phyloP scores from a whole-genome alignment of 2,888 invertebrate species.

The Drosophila cracens region DNA sequence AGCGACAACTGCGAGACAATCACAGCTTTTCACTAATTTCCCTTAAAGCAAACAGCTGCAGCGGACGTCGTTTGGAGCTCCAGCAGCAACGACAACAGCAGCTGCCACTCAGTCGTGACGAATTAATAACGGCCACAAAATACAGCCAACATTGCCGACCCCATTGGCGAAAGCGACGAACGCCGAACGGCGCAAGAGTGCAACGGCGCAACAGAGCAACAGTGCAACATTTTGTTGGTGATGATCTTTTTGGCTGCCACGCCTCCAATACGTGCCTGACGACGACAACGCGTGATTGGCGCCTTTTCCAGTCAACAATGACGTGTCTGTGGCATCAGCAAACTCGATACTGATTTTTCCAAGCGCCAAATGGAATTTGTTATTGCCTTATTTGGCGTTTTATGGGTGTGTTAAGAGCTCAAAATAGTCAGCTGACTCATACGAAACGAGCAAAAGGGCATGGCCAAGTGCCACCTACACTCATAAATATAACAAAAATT shows the following conservation, averaged over 20 bases:
- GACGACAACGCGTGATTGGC: conserved; percentile 28
- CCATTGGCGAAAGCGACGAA: conserved; percentile 63
- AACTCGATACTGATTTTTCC: conserved; percentile 24
- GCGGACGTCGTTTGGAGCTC: conserved; percentile 30
- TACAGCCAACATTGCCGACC: conserved; percentile 45
- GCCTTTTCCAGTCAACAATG: conserved; percentile 29
- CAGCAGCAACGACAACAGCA: conserved; percentile 19
- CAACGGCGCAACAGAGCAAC: conserved; percentile 7
- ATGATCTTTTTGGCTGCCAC: conserved; percentile 35
- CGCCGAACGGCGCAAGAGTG: not conserved
- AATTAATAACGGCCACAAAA: conserved; percentile 70
- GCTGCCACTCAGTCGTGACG: conserved; percentile 77
- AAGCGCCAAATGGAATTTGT: conserved; percentile 17
- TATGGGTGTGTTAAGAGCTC: conserved; percentile 51
- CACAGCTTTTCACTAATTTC: conserved; percentile 78
- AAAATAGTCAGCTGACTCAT: conserved; percentile 51
- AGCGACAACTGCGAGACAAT: conserved; percentile 45
- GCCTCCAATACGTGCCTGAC: conserved; percentile 50
- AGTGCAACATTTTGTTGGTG: conserved; percentile 7
- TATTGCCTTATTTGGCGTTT: conserved; percentile 10
- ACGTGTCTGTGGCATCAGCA: conserved; percentile 52
- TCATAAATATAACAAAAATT: not conserved
- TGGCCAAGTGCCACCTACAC: conserved; percentile 51
- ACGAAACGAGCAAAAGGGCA: conserved; percentile 38
- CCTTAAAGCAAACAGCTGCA: conserved; percentile 66